Percentiles rank a stretch among this genome's conserved stretches.
Evolutionary conservation across 2,113 vertebrate genomes (phyloP).

Genomic region (Sula dactylatra): DNA sequence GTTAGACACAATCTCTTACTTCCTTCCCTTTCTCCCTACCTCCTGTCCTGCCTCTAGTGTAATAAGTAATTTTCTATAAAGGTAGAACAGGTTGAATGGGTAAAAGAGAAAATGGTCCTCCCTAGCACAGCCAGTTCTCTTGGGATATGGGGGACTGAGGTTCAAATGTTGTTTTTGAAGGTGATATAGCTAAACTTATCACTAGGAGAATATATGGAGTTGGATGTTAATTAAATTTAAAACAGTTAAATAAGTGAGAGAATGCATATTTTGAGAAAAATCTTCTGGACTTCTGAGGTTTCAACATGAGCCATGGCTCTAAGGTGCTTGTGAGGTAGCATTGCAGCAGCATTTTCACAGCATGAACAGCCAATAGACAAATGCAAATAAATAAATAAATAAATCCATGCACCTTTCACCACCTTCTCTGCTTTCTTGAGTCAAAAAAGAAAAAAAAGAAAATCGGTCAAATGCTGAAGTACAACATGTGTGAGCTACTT

Average conservation of each 20-base stretch:
- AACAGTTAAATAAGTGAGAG: neutral
- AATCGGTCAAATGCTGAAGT: neutral
- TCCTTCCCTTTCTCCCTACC: neutral
- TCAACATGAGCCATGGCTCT: neutral
- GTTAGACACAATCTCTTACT: neutral
- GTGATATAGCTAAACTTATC: neutral
- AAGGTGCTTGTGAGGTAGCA: neutral
- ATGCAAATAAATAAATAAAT: neutral
- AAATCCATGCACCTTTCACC: neutral
- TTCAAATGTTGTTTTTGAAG: neutral
- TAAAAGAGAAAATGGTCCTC: neutral
- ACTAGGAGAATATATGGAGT: neutral
- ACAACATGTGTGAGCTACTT: neutral
- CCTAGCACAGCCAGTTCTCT: neutral
- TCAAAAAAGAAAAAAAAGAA: neutral
- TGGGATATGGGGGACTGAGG: neutral
- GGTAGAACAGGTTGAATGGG: neutral
- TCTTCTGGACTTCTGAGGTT: neutral
- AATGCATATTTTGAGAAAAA: neutral
- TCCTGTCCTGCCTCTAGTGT: neutral
- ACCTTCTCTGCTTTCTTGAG: neutral
- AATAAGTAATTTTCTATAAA: neutral
- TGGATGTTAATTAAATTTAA: neutral
- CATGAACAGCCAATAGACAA: neutral
- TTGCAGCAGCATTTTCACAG: neutral